Conservation (phyloP, 2,113 vertebrate genomes). For the Hiodon tergisus region DNA sequence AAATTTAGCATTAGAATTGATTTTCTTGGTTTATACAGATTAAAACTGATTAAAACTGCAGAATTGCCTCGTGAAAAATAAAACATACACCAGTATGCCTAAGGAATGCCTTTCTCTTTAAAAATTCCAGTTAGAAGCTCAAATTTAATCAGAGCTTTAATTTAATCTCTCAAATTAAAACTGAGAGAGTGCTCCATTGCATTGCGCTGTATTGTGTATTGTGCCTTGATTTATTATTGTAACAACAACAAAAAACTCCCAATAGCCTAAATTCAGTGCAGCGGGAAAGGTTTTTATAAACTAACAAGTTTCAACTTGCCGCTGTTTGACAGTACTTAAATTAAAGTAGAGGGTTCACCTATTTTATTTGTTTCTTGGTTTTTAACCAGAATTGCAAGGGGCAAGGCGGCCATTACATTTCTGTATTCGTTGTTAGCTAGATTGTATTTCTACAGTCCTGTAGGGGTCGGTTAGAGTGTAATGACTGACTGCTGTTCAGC, state of each 20-base stretch:
- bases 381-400: conserved; percentile 24
- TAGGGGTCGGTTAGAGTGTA: not conserved
- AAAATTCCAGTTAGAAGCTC: not conserved
- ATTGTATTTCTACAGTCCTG: not conserved
- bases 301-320: conserved; percentile 30
- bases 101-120: too few species aligned
- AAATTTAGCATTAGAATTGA: too few species aligned
- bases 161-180: not conserved
- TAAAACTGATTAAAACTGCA: too few species aligned
- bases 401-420: not conserved
- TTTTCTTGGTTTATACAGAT: too few species aligned
- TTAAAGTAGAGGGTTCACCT: conserved; percentile 43
- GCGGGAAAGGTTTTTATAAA: conserved; percentile 5
- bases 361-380: conserved; percentile 14
- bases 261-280: not conserved
- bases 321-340: conserved; percentile 28
- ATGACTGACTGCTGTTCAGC: not conserved
- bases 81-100: too few species aligned
- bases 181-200: too few species aligned
- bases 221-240: not conserved
- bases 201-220: too few species aligned
- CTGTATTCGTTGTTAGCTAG: not conserved
- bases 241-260: not conserved
- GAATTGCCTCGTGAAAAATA: too few species aligned
- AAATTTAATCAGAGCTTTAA: not conserved